phyloP scores from a whole-genome alignment of 2,888 invertebrate species.

The Ormyrus labotus region DNA sequence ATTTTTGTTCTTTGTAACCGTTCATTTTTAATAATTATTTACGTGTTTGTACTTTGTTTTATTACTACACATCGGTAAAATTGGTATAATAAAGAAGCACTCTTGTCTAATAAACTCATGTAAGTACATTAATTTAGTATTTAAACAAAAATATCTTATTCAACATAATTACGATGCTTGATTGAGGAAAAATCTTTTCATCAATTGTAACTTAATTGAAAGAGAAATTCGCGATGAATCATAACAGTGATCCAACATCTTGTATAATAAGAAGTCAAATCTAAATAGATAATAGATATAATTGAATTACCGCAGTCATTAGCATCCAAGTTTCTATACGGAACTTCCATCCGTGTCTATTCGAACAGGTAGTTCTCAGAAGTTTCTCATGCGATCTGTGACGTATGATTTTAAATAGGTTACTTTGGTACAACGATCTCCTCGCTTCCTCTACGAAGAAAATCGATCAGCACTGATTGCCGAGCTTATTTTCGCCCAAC shows the following conservation, averaged over 20 bases:
- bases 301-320: conserved; percentile 37
- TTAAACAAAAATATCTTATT: too few species aligned
- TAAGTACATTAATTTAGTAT: too few species aligned
- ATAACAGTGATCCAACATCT: background rate
- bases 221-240: background rate
- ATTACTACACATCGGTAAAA: too few species aligned
- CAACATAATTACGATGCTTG: too few species aligned
- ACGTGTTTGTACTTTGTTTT: too few species aligned
- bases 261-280: conserved; percentile 27
- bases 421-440: conserved; percentile 8
- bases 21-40: too few species aligned
- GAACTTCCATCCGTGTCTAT: background rate
- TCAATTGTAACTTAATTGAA: background rate
- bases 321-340: conserved; percentile 16
- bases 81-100: too few species aligned
- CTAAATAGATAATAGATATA: conserved; percentile 34
- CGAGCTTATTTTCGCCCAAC: background rate
- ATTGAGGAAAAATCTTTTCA: too few species aligned
- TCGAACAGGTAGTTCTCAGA: conserved; percentile 23
- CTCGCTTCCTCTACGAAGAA: background rate
- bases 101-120: too few species aligned
- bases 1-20: too few species aligned
- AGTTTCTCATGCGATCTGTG: conserved; percentile 23
- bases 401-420: conserved; percentile 22
- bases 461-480: background rate